phyloP scores from a whole-genome alignment of 2,113 vertebrate species.

The Pagrus major region DNA sequence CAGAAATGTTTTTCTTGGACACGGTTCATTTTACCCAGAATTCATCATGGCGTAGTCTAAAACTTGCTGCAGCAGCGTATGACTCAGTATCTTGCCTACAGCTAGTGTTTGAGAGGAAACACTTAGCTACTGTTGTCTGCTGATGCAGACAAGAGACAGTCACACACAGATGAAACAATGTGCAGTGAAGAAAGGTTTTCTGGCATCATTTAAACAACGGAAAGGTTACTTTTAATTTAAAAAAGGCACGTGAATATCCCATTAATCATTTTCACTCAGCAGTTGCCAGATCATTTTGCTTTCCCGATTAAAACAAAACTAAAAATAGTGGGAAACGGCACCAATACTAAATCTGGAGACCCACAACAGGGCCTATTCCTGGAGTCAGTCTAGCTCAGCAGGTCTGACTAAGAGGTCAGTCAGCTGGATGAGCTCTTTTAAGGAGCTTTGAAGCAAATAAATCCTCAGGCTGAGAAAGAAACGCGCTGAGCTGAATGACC shows the following conservation, averaged over 20 bases:
- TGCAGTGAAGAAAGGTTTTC: neutral
- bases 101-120: constrained; percentile 14
- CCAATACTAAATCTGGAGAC: constrained; percentile 25
- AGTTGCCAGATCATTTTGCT: neutral
- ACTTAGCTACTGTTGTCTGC: neutral
- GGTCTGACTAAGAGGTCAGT: constrained; percentile 13
- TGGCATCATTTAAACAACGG: neutral
- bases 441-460: constrained; percentile 41
- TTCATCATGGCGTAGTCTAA: neutral
- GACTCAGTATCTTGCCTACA: constrained; percentile 49
- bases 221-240: neutral
- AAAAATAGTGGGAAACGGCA: constrained; percentile 26
- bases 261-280: neutral
- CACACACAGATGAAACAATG: constrained; percentile 9
- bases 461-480: constrained; percentile 35
- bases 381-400: constrained; percentile 19
- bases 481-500: constrained; percentile 20
- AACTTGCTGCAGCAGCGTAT: neutral
- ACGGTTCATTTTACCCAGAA: neutral
- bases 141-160: constrained; percentile 5
- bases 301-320: neutral
- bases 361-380: constrained; percentile 39
- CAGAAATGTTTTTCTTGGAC: constrained; percentile 11
- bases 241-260: neutral
- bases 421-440: constrained; percentile 42